Base-by-base conservation (phyloP, 2,113 vertebrate genomes). In the Dicrurus megarhynchus region DNA sequence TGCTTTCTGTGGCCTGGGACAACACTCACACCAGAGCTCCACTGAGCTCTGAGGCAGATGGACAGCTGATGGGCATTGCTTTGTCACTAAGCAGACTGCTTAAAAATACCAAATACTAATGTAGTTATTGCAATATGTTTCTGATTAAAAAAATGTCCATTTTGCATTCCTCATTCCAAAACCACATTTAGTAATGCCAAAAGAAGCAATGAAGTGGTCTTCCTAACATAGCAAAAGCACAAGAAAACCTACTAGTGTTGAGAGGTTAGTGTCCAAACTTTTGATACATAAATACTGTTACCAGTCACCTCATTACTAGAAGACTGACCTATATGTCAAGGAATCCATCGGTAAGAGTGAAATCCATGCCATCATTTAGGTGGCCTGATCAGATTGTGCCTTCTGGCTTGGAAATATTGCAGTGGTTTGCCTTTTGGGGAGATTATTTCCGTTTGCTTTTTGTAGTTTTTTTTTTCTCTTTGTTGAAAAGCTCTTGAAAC, bases 91-190 rank as follows among this genome's bases (percentile, higher is more conserved):
- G 60, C 19, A 82, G 60, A 50, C 65, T 78, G 70, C 78, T 91
- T 94, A 69, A 95, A 96, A 85, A 81, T 47, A 35, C 4, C 52
- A 70, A 89, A 44, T 16, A 94, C 5, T 79, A 70, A 50, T n/a
- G 21, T 26, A 93, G 67, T 84, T 93, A 64, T 23, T 89, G 21
- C 28, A 69, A 21, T 61, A 65, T 94, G 71, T 91, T 95, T 97
- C 84, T 35, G 33, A 92, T 96, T 70, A 16, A 49, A 92, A 95
- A 95, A 79, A 70, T 12, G 55, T 71, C 76, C 32, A n/a, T 89
- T 94, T 96, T 96, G 52, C 49, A 94, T 87, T 79, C 69, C 65
- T 73, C 33, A 55, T 65, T 44, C 37, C 46, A 59, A 92, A 96
- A 23, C 80, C 75, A 79, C 57, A 9, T 50, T 90, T 81, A 89